Conservation (phyloP, 2,797 vertebrate genomes). For the Rhyacichthys aspro region DNA sequence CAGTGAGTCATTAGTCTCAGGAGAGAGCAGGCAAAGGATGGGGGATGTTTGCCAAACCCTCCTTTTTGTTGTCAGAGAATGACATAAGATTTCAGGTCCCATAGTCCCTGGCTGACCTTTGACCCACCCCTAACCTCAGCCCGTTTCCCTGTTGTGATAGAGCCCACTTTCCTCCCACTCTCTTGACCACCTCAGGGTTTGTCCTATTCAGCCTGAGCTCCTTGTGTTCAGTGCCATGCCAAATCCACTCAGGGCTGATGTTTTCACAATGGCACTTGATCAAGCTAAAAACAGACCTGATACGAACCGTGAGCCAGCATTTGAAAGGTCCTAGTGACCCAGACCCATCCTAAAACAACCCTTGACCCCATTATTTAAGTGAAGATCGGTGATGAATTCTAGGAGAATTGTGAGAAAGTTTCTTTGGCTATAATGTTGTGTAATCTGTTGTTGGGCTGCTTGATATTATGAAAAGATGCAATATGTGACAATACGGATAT, state of each 20-base stretch:
- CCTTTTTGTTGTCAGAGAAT: constrained; percentile 70
- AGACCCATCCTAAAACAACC: constrained; percentile 24
- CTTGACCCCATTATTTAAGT: constrained; percentile 33
- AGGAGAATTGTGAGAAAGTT: not conserved
- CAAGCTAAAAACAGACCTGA: constrained; percentile 40
- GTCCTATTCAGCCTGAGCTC: constrained; percentile 57
- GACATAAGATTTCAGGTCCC: constrained; percentile 65
- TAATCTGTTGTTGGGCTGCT: not conserved
- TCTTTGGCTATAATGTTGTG: too few relatives aligned
- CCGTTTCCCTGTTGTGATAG: constrained; percentile 68
- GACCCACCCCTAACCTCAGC: constrained; percentile 69
- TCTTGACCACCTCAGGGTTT: constrained; percentile 48
- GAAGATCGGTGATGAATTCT: not conserved
- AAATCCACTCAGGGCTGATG: constrained; percentile 60
- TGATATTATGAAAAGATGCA: too few relatives aligned
- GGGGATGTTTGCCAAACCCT: constrained; percentile 40
- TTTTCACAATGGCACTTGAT: constrained; percentile 62
- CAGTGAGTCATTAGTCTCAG: constrained; percentile 46
- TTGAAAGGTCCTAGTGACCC: constrained; percentile 50
- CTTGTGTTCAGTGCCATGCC: constrained; percentile 54
- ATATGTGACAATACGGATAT: too few relatives aligned
- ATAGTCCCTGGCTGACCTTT: constrained; percentile 69
- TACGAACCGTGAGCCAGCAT: constrained; percentile 40
- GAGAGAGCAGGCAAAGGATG: constrained; percentile 25
- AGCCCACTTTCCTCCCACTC: constrained; percentile 45